Base-by-base conservation (phyloP, 2,888 invertebrate genomes). In the Tethea ocularis region DNA sequence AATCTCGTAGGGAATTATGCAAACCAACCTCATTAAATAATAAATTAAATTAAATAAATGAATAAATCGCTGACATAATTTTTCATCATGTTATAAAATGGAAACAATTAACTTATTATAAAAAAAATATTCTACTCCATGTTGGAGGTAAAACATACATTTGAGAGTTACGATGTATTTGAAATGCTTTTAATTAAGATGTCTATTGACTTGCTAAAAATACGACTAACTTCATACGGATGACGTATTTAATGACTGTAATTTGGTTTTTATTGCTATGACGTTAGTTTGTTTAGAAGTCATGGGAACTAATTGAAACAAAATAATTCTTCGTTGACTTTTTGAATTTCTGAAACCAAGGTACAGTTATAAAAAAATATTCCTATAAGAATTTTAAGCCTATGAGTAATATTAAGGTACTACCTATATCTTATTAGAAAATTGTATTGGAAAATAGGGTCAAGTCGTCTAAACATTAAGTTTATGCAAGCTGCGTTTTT, bases 301-400 rank as follows among this genome's bases (percentile, higher is more conserved):
- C 38, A n/a, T n/a, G 38, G n/a, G n/a, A 38, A 38, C n/a, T 38
- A n/a, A 38, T 38, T 38, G 38, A n/a, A 38, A n/a, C n/a, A 38
- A 1, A 38, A 10, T 6, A 7, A 8, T 29, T 29, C 7, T 29
- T 7, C 29, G 7, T 4, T 29, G 6, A 33, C 33, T 11, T 13
- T 1, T 33, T 13, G 13, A 33, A 33, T 24, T 5, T 29, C 10
- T 29, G 10, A 36, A 15, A 36, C 36, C 4, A 36, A 36, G 0
- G 15, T 36, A 4, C 36, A 29, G 7, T 0, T 13, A 33, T 10
- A 33, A 33, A 13, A 0, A 2, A 13, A 2, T 13, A 33, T 33
- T 33, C 13, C 33, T 13, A 33, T 33, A 29, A 29, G 29, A 29
- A 29, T 29, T 29, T 8, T 24, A 24, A 24, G 6, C 2, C 24